These are phyloP conservation scores for Spodoptera frugiperda DNA, from an alignment of 1,140 invertebrate genomes.

Conservation along the genomic window DNA sequence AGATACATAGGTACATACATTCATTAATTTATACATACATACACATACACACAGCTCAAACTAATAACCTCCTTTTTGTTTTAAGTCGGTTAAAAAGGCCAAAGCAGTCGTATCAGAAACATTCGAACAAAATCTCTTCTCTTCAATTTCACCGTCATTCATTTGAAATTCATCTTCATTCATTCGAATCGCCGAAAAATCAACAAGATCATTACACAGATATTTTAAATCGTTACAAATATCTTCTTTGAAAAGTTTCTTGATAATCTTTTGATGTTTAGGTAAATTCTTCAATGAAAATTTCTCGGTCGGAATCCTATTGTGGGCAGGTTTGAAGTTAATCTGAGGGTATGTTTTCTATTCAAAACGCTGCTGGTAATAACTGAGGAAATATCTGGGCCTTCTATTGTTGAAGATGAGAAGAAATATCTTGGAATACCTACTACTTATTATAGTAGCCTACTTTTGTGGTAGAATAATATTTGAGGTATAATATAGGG, in stretches of 20 bases:
- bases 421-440: background rate
- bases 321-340: constrained; percentile 9
- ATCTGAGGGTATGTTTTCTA: constrained; percentile 24
- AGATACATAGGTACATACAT: no score
- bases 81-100: no score
- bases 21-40: no score
- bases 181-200: background rate
- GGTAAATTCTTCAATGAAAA: constrained; percentile 30
- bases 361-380: constrained; percentile 8
- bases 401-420: background rate
- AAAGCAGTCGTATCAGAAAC: no score
- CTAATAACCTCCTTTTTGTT: no score
- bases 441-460: background rate
- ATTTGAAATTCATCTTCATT: background rate
- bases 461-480: background rate
- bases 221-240: background rate
- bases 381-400: constrained; percentile 7
- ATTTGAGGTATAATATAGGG: background rate
- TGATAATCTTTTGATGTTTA: constrained; percentile 38
- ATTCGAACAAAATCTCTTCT: no score
- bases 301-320: constrained; percentile 2
- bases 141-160: background rate
- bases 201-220: background rate
- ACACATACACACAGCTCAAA: no score
- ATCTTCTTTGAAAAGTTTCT: constrained; percentile 1